Conservation (phyloP, 2,888 invertebrate genomes). For the Agrilus biguttatus region DNA sequence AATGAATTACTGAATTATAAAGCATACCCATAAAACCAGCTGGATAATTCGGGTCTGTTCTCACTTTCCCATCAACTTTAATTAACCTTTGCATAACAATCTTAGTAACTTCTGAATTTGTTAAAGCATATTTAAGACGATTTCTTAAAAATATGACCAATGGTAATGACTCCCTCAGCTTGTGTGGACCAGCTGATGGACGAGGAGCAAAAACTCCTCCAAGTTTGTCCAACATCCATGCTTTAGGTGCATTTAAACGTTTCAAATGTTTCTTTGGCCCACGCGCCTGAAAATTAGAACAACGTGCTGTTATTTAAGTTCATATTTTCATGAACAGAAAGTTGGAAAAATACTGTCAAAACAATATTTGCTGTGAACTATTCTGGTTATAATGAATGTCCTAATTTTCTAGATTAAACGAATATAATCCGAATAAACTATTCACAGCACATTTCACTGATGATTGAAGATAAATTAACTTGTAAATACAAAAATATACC, state of each 20-base stretch:
- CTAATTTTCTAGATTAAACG: too few species aligned
- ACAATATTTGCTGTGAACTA: too few species aligned
- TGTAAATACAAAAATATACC: too few species aligned
- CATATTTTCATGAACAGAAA: too few species aligned
- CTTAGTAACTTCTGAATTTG: constrained; percentile 91
- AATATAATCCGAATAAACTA: too few species aligned
- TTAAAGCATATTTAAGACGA: constrained; percentile 94
- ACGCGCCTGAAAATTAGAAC: constrained; percentile 57
- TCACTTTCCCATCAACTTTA: constrained; percentile 95
- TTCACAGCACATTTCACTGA: too few species aligned
- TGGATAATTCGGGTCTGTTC: constrained; percentile 95
- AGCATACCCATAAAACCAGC: constrained; percentile 97
- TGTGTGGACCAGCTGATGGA: constrained; percentile 96
- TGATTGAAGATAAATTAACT: too few species aligned
- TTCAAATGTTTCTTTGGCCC: constrained; percentile 99
- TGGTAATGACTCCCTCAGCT: constrained; percentile 91
- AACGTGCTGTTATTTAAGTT: too few species aligned
- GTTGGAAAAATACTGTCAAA: too few species aligned
- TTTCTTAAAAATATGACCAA: constrained; percentile 94
- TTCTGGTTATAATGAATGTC: too few species aligned
- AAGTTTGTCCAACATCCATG: constrained; percentile 99
- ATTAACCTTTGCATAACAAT: constrained; percentile 97
- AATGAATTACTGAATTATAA: not conserved
- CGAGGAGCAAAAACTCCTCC: constrained; percentile 96
- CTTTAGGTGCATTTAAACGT: constrained; percentile 96